Conservation (phyloP, 1,140 invertebrate genomes). For the Eciton burchellii region DNA sequence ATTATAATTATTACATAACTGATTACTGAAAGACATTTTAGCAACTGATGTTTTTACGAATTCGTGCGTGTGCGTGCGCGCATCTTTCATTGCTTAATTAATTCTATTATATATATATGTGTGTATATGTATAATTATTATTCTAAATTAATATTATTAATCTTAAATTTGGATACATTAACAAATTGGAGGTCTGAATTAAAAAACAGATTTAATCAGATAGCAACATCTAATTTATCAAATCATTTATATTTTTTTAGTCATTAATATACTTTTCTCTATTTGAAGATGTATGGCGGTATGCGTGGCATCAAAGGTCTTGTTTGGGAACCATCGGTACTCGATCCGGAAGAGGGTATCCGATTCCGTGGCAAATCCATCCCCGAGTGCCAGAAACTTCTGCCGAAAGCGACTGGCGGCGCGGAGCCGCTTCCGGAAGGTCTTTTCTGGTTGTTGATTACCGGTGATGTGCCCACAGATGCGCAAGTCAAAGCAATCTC, state of each 20-base stretch:
- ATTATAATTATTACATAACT: too few species aligned
- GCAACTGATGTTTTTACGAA: too few species aligned
- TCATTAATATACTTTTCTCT: background rate
- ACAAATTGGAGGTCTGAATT: background rate
- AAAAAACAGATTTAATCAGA: background rate
- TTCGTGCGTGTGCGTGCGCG: too few species aligned
- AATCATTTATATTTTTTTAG: background rate
- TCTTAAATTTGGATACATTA: too few species aligned
- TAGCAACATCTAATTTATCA: background rate
- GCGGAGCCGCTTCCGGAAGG: slow-evolving; percentile 97
- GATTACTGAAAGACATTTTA: background rate
- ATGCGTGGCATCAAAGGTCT: slow-evolving; percentile 98
- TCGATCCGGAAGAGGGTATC: slow-evolving; percentile 98
- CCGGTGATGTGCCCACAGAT: slow-evolving; percentile 95
- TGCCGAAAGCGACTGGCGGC: slow-evolving; percentile 95
- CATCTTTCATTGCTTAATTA: too few species aligned
- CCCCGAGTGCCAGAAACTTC: slow-evolving; percentile 96
- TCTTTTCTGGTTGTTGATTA: slow-evolving; percentile 97
- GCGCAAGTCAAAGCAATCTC: slow-evolving; percentile 94
- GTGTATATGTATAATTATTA: too few species aligned
- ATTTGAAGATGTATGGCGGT: slow-evolving; percentile 95
- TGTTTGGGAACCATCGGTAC: slow-evolving; percentile 97
- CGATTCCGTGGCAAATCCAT: slow-evolving; percentile 98
- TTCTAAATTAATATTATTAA: too few species aligned
- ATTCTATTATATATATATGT: too few species aligned